Evolutionary conservation across 2,797 vertebrate species (phyloP).

Genomic region (Enteromius paludinosus): DNA sequence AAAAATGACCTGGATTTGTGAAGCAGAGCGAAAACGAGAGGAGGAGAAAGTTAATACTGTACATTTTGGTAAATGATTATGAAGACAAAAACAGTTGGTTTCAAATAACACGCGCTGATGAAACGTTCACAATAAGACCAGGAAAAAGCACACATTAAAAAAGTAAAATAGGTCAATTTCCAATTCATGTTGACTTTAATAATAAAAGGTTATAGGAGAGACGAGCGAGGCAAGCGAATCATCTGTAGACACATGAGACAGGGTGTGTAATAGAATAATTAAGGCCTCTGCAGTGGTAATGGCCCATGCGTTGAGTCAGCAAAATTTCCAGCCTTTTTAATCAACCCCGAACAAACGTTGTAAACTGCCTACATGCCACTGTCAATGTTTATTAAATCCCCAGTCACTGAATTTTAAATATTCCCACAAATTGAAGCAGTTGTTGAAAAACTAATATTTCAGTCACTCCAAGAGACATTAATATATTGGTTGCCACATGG

Average conservation of each 20-base stretch:
- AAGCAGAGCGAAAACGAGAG: neutral
- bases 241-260: conserved; percentile 13
- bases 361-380: conserved; percentile 27
- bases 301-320: conserved; percentile 42
- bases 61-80: neutral
- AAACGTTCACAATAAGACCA: neutral
- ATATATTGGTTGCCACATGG: conserved; percentile 45
- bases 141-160: neutral
- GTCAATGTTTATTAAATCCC: conserved; percentile 51
- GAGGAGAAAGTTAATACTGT: neutral
- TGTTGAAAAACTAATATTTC: conserved; percentile 43
- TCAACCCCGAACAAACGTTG: conserved; percentile 40
- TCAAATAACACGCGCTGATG: neutral
- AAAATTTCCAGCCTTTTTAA: conserved; percentile 32
- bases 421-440: conserved; percentile 41
- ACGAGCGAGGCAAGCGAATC: conserved; percentile 21
- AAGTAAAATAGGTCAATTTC: conserved; percentile 7
- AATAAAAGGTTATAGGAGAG: conserved; percentile 14
- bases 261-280: conserved; percentile 35
- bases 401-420: conserved; percentile 49
- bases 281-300: conserved; percentile 22
- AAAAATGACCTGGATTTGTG: neutral
- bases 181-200: conserved; percentile 29
- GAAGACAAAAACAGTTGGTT: neutral
- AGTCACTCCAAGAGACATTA: conserved; percentile 45